Conservation (phyloP, 2,888 invertebrate genomes). For the Thysanoteuthis rhombus region DNA sequence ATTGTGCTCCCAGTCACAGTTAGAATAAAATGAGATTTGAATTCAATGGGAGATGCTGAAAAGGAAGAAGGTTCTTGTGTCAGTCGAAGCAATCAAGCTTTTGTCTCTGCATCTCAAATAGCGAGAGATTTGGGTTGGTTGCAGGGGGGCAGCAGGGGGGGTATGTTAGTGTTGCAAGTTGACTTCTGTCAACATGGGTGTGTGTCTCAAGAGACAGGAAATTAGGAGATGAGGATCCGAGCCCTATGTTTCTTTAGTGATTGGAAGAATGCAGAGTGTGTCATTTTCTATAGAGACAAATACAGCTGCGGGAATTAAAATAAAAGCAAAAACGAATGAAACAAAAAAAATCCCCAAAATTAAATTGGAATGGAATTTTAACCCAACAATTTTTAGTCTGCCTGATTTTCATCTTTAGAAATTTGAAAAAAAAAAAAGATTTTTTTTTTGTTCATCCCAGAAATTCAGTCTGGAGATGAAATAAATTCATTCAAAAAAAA, state of each 20-base stretch:
- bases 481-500: background rate
- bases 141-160: background rate
- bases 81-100: background rate
- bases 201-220: background rate
- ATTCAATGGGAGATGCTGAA: conserved; percentile 12
- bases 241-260: background rate
- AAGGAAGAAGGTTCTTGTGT: background rate
- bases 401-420: background rate
- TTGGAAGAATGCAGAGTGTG: background rate
- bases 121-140: background rate
- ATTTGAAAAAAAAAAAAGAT: too few species aligned
- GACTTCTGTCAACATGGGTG: background rate
- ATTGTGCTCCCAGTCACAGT: background rate
- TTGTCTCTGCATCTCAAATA: background rate
- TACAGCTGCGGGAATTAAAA: background rate
- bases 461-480: background rate
- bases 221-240: background rate
- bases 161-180: background rate
- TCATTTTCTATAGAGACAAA: background rate
- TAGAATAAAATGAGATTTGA: background rate
- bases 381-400: background rate
- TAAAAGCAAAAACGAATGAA: background rate
- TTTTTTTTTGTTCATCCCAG: background rate
- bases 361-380: background rate
- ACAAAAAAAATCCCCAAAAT: background rate